Base-by-base conservation (phyloP, 2,888 invertebrate genomes). In the Lasiommata megera region DNA sequence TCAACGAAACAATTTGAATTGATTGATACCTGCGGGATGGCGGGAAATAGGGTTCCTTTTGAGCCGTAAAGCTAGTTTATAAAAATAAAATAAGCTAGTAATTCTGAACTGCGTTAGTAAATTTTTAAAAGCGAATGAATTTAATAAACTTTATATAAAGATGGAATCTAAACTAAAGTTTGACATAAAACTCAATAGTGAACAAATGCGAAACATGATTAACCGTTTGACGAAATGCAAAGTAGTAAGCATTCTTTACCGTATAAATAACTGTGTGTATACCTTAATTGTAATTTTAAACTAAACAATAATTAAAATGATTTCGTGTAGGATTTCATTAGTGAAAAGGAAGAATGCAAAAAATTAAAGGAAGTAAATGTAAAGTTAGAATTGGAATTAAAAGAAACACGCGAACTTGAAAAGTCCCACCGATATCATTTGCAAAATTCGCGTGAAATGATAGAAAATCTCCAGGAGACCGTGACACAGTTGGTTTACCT, bases 401-500 rank as follows among this genome's bases (percentile, higher is more conserved):
- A 76, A 67, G 83, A 87, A 69, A 65, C 78, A 1, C 76, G 79
- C 6, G 88, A 91, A 67, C 70, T 83, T 50, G 88, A 88, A 71
- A 88, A 89, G 63, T 84, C 86, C 0, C 87, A 89, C 67, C 82
- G 88, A 7, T 86, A 81, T 61, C 88, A 88, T 69, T 76, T 89
- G 62, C 65, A 81, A 53, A 77, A 78, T 9, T 85, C 88, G 17
- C 77, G 88, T 18, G 88, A 89, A 75, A 89, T 90, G 84, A 86
- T 90, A 36, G 84, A 73, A 8, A 87, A 83, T 60, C 73, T 90
- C 1, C 90, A 90, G 64, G 87, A 90, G 56, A 89, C 88, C 3
- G 82, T 89, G 8, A 87, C 90, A 0, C 84, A 87, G 40, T 69
- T 90, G 14, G 82, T 88, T 34, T 83, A 88, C 69, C 71, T 89